phyloP scores from a whole-genome alignment of 2,888 invertebrate genomes.

The Netelia melanura region DNA sequence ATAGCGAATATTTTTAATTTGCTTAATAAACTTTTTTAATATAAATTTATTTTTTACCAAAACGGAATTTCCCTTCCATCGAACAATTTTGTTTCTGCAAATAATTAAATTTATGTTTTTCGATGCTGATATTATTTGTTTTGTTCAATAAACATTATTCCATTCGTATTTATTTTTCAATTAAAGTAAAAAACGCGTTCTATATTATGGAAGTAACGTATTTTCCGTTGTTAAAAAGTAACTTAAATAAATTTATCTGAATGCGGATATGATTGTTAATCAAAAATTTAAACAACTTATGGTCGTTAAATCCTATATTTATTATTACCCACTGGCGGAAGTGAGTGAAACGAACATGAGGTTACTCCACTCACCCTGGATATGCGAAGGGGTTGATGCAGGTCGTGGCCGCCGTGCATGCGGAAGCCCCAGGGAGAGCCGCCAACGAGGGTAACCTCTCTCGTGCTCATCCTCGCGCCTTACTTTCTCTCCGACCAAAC shows the following conservation, averaged over 20 bases:
- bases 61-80: background rate
- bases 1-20: too few species aligned
- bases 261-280: background rate
- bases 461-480: constrained; percentile 87
- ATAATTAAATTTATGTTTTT: background rate
- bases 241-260: background rate
- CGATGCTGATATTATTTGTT: background rate
- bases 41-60: too few species aligned
- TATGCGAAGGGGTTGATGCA: constrained; percentile 91
- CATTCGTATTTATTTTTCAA: too few species aligned
- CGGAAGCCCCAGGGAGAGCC: constrained; percentile 96
- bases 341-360: background rate
- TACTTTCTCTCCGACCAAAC: constrained; percentile 48
- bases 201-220: too few species aligned
- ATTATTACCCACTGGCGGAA: background rate
- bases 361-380: constrained; percentile 89
- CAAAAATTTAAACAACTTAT: background rate
- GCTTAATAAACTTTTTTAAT: too few species aligned
- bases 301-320: background rate
- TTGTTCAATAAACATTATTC: too few species aligned
- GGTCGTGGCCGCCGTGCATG: constrained; percentile 93
- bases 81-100: background rate
- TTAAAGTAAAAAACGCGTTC: too few species aligned
- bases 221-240: too few species aligned
- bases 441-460: constrained; percentile 91